Conservation (phyloP, 2,888 invertebrate species). For the Sipha maydis region DNA sequence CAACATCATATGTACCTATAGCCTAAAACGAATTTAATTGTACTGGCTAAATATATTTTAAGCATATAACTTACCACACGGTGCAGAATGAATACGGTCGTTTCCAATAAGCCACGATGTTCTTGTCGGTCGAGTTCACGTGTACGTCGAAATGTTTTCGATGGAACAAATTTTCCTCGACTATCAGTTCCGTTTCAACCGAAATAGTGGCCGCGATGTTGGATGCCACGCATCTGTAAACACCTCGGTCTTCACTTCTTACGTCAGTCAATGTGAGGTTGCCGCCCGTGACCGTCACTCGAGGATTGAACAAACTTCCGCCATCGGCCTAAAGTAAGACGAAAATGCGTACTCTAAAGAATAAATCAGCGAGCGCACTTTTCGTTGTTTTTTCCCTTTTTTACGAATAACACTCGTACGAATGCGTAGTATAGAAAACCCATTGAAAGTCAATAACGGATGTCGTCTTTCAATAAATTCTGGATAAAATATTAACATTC, state of each 20-base stretch:
- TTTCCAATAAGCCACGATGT: conserved; percentile 43
- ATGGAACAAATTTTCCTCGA: conserved; percentile 88
- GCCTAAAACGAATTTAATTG: too few species aligned
- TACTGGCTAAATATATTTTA: too few species aligned
- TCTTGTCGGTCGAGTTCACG: conserved; percentile 20
- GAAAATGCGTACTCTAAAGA: too few species aligned
- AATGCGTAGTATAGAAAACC: too few species aligned
- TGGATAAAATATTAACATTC: too few species aligned
- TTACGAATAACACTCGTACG: too few species aligned
- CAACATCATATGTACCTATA: too few species aligned
- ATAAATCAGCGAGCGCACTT: too few species aligned
- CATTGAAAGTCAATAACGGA: too few species aligned
- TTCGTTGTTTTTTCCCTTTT: too few species aligned
- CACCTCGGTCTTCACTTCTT: conserved; percentile 86
- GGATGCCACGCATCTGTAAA: conserved; percentile 83
- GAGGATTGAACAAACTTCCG: conserved; percentile 75
- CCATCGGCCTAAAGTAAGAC: conserved; percentile 76
- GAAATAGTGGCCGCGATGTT: conserved; percentile 89
- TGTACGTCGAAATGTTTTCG: conserved; percentile 53
- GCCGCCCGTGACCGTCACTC: conserved; percentile 76
- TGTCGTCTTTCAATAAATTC: too few species aligned
- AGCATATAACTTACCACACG: conserved; percentile 28
- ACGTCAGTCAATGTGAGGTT: conserved; percentile 86
- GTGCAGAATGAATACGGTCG: conserved; percentile 40
- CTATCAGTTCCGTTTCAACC: conserved; percentile 82